A percentile compares a stretch with the other conserved stretches of the same genome.
Evolutionary conservation across 2,888 invertebrate species (phyloP).

Genomic region (Spodoptera littoralis): DNA sequence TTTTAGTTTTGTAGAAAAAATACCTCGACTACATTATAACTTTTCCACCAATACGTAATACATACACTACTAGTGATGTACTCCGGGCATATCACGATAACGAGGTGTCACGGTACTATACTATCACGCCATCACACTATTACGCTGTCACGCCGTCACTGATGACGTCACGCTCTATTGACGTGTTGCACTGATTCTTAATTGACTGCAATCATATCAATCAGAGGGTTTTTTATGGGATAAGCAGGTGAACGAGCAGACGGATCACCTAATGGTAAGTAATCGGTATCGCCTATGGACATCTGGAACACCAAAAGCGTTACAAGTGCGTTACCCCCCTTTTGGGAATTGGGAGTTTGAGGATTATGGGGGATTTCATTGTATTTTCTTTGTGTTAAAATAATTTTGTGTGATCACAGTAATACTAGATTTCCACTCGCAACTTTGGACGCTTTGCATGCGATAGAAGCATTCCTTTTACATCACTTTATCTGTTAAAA

Average conservation of each 20-base stretch:
- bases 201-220: constrained; percentile 23
- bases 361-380: too few species aligned
- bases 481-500: too few species aligned
- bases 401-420: background rate
- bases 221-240: background rate
- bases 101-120: constrained; percentile 34
- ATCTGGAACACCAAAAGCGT: too few species aligned
- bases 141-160: constrained; percentile 33
- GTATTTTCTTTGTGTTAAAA: background rate
- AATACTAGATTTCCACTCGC: too few species aligned
- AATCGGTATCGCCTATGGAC: too few species aligned
- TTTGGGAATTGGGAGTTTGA: too few species aligned
- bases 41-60: constrained; percentile 13
- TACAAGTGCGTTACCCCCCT: too few species aligned
- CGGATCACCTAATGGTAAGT: too few species aligned
- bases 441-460: too few species aligned
- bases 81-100: constrained; percentile 25
- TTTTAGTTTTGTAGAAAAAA: too few species aligned
- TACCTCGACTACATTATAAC: background rate
- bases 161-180: constrained; percentile 20
- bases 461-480: too few species aligned
- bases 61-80: background rate
- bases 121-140: constrained; percentile 22
- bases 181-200: constrained; percentile 30
- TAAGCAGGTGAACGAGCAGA: too few species aligned